Conservation (phyloP, 1,140 invertebrate species). For the Onthophagus taurus region DNA sequence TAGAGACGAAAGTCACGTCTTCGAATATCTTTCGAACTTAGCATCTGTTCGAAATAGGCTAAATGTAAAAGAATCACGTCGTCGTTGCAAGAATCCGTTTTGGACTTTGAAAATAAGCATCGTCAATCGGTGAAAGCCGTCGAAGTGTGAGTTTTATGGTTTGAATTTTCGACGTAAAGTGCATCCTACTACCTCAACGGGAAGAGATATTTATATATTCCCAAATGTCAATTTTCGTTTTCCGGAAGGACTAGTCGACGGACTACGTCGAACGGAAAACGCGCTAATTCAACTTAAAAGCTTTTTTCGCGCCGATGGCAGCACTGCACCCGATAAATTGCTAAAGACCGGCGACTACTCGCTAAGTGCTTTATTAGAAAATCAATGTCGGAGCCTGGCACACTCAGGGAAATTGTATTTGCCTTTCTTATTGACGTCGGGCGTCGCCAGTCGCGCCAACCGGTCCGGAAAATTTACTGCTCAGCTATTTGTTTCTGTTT, state of each 20-base stretch:
- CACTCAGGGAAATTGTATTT: conserved; percentile 22
- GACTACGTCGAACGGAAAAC: no score
- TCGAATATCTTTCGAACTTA: no score
- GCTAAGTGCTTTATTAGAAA: conserved; percentile 14
- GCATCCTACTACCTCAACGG: no score
- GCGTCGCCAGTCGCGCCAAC: background rate
- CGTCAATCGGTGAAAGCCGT: conserved; percentile 5
- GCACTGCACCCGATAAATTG: conserved; percentile 9
- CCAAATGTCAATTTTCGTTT: no score
- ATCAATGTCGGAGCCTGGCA: conserved; percentile 11
- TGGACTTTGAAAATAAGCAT: conserved; percentile 1
- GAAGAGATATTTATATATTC: no score
- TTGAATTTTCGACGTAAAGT: no score
- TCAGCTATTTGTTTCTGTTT: no score
- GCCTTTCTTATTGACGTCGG: conserved; percentile 19
- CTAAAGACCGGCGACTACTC: background rate
- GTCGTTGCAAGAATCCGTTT: background rate
- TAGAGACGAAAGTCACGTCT: conserved; percentile 4
- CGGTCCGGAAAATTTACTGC: no score
- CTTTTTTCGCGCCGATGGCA: no score
- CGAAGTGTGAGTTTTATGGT: no score
- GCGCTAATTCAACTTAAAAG: no score
- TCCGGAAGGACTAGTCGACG: no score
- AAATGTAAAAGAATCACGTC: conserved; percentile 11
- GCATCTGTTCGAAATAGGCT: background rate